These are phyloP conservation scores for Hylia prasina DNA, from an alignment of 2,113 vertebrate species.

Conservation along the genomic window DNA sequence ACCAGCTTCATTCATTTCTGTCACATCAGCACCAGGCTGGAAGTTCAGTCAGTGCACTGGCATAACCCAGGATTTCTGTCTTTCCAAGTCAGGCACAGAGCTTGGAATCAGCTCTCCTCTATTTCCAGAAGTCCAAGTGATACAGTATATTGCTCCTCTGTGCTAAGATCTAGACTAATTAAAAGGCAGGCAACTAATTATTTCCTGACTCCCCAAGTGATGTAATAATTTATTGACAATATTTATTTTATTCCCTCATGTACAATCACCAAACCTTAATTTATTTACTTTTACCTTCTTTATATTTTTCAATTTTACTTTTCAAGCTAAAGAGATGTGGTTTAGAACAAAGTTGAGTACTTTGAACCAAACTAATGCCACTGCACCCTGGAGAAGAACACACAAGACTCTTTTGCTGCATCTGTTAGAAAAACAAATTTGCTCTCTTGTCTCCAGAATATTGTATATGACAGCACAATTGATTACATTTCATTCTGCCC, in stretches of 20 bases:
- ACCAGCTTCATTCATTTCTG: neutral
- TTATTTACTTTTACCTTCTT: neutral
- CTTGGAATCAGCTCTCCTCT: neutral
- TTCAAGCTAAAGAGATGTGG: neutral
- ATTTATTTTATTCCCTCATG: neutral
- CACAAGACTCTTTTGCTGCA: neutral
- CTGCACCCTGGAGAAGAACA: neutral
- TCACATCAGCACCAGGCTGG: neutral
- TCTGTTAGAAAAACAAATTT: neutral
- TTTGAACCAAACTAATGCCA: neutral
- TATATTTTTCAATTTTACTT: neutral
- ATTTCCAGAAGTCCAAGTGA: neutral
- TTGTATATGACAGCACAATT: neutral
- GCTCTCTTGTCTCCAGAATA: neutral
- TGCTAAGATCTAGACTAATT: neutral
- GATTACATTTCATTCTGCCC: neutral
- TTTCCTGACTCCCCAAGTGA: neutral
- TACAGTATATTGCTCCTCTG: neutral
- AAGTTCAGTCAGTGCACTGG: neutral
- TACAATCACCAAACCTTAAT: neutral
- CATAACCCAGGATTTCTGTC: neutral
- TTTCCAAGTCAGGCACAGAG: neutral
- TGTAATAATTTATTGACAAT: neutral
- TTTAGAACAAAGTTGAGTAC: neutral
- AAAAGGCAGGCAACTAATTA: neutral